Percentiles rank a stretch among this genome's conserved stretches.
These are phyloP conservation scores for Oreochromis mossambicus DNA, from an alignment of 2,797 vertebrate genomes.

Conservation along the genomic window DNA sequence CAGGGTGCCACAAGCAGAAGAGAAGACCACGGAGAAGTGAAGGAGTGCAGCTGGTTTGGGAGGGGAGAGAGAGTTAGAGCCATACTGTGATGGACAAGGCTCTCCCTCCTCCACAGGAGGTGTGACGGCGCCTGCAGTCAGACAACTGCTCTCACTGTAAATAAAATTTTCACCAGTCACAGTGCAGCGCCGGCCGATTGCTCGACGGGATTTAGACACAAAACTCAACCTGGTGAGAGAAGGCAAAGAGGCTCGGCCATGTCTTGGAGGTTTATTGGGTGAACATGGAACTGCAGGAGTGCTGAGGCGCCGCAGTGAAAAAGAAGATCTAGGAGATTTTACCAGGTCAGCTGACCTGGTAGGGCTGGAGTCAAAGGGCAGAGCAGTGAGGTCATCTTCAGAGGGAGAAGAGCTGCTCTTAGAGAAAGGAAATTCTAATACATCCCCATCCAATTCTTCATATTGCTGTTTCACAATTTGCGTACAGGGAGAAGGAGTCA, in stretches of 20 bases:
- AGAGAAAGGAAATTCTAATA: constrained; percentile 59
- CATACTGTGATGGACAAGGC: constrained; percentile 36
- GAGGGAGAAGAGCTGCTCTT: constrained; percentile 61
- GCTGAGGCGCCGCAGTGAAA: constrained; percentile 55
- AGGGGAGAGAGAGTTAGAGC: constrained; percentile 37
- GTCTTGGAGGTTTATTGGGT: constrained; percentile 27
- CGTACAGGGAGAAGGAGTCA: constrained; percentile 48
- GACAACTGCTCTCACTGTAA: constrained; percentile 50
- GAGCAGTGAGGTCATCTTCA: constrained; percentile 59
- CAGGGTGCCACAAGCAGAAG: constrained; percentile 59
- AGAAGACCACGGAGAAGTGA: constrained; percentile 76
- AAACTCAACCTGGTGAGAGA: constrained; percentile 71
- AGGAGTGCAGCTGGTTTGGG: constrained; percentile 65
- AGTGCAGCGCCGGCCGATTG: constrained; percentile 66
- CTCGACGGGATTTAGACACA: constrained; percentile 62
- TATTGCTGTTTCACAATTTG: constrained; percentile 78
- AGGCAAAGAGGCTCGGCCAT: constrained; percentile 72
- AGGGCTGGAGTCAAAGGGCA: constrained; percentile 45
- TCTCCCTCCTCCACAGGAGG: constrained; percentile 14
- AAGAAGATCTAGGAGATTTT: constrained; percentile 19
- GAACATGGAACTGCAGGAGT: constrained; percentile 46
- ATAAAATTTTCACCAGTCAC: constrained; percentile 62
- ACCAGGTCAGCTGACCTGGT: constrained; percentile 20
- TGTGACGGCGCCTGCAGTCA: constrained; percentile 2
- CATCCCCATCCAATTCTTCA: constrained; percentile 73